A percentile compares a stretch with the other conserved stretches of the same genome.
These are phyloP conservation scores for Pogonus chalceus DNA, from an alignment of 1,140 invertebrate genomes.

Conservation along the genomic window DNA sequence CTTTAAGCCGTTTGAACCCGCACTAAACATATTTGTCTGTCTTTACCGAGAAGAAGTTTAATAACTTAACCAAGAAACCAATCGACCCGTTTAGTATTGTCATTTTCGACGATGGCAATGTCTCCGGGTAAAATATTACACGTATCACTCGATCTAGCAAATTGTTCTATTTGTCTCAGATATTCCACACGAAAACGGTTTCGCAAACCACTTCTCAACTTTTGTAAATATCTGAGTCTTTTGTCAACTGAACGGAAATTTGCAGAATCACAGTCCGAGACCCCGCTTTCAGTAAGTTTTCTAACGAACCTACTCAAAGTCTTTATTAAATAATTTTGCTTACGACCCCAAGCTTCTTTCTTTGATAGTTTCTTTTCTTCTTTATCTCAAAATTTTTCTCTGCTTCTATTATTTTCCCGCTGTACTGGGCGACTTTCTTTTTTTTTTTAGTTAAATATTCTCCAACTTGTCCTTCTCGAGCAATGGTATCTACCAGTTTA, in stretches of 20 bases:
- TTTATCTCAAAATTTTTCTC: neutral
- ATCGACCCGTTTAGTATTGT: slow-evolving; percentile 16
- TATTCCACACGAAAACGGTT: slow-evolving; percentile 19
- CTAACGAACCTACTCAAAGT: too few species aligned
- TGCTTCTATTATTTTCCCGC: slow-evolving; percentile 14
- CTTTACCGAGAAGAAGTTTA: slow-evolving; percentile 14
- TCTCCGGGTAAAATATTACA: slow-evolving; percentile 11
- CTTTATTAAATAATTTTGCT: too few species aligned
- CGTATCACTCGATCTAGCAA: neutral
- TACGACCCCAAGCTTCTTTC: neutral
- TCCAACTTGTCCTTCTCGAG: slow-evolving; percentile 64
- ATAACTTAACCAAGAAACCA: slow-evolving; percentile 16
- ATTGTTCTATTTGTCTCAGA: slow-evolving; percentile 14
- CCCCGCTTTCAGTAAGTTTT: slow-evolving; percentile 17
- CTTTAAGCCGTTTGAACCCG: slow-evolving; percentile 13
- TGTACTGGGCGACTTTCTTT: slow-evolving; percentile 17
- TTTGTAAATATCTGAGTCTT: slow-evolving; percentile 11
- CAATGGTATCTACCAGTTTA: slow-evolving; percentile 86
- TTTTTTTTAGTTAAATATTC: slow-evolving; percentile 49
- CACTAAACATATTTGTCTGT: slow-evolving; percentile 17
- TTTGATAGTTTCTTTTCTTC: neutral
- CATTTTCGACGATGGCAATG: slow-evolving; percentile 11
- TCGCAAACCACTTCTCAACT: slow-evolving; percentile 17
- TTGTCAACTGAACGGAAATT: slow-evolving; percentile 11
- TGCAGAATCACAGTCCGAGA: slow-evolving; percentile 20